These are phyloP conservation scores for Cremastobaeus sp. DNA, from an alignment of 2,888 invertebrate species.

Conservation along the genomic window DNA sequence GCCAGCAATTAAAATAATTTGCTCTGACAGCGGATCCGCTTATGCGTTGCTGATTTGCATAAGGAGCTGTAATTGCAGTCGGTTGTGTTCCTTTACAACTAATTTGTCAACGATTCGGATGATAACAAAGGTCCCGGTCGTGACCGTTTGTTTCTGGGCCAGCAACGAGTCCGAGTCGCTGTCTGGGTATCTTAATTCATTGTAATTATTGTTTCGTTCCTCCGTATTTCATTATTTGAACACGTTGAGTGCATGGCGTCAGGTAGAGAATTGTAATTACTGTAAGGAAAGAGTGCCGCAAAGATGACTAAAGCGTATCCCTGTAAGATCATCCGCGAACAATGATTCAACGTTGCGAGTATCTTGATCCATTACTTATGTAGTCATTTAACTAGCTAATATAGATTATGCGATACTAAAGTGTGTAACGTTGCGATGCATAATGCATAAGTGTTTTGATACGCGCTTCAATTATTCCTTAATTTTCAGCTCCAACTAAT, in stretches of 20 bases:
- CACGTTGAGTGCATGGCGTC: constrained; percentile 16
- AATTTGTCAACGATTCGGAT: constrained; percentile 35
- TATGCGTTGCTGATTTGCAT: constrained; percentile 48
- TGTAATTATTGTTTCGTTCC: constrained; percentile 27
- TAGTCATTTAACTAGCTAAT: neutral
- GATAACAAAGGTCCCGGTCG: constrained; percentile 25
- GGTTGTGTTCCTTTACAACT: constrained; percentile 26
- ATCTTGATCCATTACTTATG: neutral
- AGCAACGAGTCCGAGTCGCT: too few relatives aligned
- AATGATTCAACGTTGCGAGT: constrained; percentile 6
- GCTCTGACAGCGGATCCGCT: too few relatives aligned
- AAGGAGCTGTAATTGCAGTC: constrained; percentile 41
- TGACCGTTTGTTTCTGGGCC: neutral
- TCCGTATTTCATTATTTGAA: constrained; percentile 35
- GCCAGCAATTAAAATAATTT: constrained; percentile 57
- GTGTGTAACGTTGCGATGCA: too few relatives aligned
- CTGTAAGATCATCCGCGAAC: constrained; percentile 8
- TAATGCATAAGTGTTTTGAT: too few relatives aligned
- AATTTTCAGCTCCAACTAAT: neutral
- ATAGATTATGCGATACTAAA: too few relatives aligned
- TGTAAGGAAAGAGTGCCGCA: constrained; percentile 34
- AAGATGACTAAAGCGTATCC: constrained; percentile 24
- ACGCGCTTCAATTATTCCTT: too few relatives aligned
- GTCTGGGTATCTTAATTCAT: constrained; percentile 30
- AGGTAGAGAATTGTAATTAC: constrained; percentile 37